phyloP scores from a whole-genome alignment of 2,797 vertebrate species.

The Phoebastria nigripes region DNA sequence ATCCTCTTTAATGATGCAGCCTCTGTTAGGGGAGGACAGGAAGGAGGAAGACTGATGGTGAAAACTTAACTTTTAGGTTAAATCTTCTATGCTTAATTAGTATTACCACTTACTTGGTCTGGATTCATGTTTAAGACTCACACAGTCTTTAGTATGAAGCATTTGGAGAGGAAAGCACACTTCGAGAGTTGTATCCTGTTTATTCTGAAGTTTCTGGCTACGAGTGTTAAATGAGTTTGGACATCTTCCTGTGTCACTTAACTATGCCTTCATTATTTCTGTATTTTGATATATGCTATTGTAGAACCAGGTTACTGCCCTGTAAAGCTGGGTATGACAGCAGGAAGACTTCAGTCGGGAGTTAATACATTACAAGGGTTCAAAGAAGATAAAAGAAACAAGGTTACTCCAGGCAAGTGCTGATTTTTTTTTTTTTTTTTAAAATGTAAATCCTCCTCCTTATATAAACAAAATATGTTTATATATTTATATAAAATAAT shows the following conservation, averaged over 20 bases:
- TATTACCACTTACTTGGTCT: neutral
- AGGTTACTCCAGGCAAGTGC: conserved; percentile 86
- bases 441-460: neutral
- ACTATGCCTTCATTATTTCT: neutral
- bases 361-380: conserved; percentile 94
- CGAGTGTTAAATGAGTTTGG: neutral
- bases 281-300: neutral
- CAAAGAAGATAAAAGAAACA: conserved; percentile 97
- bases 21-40: neutral
- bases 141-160: neutral
- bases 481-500: too few relatives aligned
- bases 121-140: neutral
- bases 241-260: neutral
- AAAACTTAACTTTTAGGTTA: neutral
- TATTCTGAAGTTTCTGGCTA: neutral
- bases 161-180: neutral
- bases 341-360: conserved; percentile 89
- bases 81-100: neutral
- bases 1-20: neutral
- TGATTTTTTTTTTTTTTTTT: neutral
- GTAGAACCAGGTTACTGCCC: conserved; percentile 90
- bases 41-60: neutral
- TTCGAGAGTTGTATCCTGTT: neutral
- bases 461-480: neutral
- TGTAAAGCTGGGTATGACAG: conserved; percentile 90